Percentiles rank a stretch among this genome's conserved stretches.
phyloP scores from a whole-genome alignment of 35 echinoderm and acorn worm genomes.

The Holothuria glaberrima region DNA sequence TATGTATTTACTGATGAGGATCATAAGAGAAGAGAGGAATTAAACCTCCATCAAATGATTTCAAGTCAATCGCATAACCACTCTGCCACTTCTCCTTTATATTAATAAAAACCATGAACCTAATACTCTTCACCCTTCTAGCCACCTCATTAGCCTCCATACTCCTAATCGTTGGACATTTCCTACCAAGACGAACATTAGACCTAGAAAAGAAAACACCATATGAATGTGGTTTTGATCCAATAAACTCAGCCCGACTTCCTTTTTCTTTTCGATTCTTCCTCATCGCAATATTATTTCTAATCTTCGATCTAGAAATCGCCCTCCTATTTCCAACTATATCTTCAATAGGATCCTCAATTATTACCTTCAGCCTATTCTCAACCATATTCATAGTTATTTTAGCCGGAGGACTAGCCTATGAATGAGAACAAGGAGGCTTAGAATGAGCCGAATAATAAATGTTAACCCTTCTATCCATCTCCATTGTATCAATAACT shows the following conservation, averaged over 20 bases:
- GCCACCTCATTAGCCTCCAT: slow-evolving; percentile 7
- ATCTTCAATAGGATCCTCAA: too few species aligned
- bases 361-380: too few species aligned
- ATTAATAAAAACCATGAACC: slow-evolving; percentile 21
- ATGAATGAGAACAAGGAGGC: slow-evolving; percentile 72
- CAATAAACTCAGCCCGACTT: slow-evolving; percentile 68
- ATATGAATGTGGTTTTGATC: slow-evolving; percentile 86
- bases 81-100: slow-evolving; percentile 35
- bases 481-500: not conserved
- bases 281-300: slow-evolving; percentile 74
- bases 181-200: slow-evolving; percentile 24
- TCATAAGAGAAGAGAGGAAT: slow-evolving; percentile 78
- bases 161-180: slow-evolving; percentile 30
- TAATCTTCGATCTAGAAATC: slow-evolving; percentile 83
- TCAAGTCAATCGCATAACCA: slow-evolving; percentile 63
- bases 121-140: not conserved
- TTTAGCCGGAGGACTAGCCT: slow-evolving; percentile 46
- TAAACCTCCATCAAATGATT: slow-evolving; percentile 79
- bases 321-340: slow-evolving; percentile 66
- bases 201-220: slow-evolving; percentile 74
- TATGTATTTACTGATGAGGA: slow-evolving; percentile 90
- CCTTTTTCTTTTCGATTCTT: slow-evolving; percentile 88
- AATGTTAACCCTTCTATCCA: slow-evolving; percentile 69
- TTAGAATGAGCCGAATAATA: slow-evolving; percentile 77
- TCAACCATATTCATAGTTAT: slow-evolving; percentile 41